phyloP scores from a whole-genome alignment of 2,113 vertebrate genomes.

The Oriolus oriolus region DNA sequence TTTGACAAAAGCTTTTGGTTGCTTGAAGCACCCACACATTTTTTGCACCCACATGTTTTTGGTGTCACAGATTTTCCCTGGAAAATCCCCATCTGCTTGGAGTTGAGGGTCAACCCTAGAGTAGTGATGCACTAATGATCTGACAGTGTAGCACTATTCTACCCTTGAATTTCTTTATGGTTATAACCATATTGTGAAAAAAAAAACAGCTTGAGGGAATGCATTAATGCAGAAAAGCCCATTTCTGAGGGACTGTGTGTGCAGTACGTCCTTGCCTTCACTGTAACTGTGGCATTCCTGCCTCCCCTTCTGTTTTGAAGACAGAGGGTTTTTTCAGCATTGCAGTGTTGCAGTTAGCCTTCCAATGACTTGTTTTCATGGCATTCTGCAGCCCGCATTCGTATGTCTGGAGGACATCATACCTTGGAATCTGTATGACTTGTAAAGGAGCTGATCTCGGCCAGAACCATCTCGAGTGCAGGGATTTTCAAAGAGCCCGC shows the following conservation, averaged over 20 bases:
- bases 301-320: not conserved
- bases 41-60: not conserved
- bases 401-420: conserved; percentile 8
- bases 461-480: not conserved
- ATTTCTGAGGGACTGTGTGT: not conserved
- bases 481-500: conserved; percentile 36
- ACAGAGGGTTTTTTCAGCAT: not conserved
- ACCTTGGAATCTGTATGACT: conserved; percentile 18
- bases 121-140: not conserved
- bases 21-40: conserved; percentile 15
- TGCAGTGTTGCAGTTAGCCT: not conserved
- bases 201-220: not conserved
- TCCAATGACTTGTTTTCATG: not conserved
- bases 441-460: conserved; percentile 10
- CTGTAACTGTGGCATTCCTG: not conserved
- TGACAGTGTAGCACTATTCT: not conserved
- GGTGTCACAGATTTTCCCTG: not conserved
- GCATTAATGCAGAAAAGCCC: not conserved
- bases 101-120: not conserved
- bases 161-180: not conserved
- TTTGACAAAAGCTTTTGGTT: not conserved
- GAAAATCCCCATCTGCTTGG: conserved; percentile 12
- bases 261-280: not conserved
- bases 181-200: not conserved
- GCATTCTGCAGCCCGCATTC: not conserved